Evolutionary conservation across 2,888 invertebrate species (phyloP).

Genomic region (Mallateleia sp.): DNA sequence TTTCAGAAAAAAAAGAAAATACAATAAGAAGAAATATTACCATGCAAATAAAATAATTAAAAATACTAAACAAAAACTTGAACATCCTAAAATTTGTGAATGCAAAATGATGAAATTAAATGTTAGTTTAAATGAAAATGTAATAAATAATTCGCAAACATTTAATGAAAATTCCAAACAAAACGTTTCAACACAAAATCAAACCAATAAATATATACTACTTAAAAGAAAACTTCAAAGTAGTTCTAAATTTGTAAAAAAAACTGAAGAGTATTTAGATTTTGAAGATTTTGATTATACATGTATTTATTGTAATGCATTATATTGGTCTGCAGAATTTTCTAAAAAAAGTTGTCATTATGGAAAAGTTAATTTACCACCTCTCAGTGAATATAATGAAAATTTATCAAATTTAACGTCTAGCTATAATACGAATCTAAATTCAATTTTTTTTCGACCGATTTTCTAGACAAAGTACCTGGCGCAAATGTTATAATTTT

Average conservation of each 20-base stretch:
- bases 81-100: neutral
- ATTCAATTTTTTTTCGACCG: too few species aligned
- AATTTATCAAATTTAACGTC: slow-evolving; percentile 8
- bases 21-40: slow-evolving; percentile 4
- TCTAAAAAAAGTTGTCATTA: slow-evolving; percentile 29
- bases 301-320: slow-evolving; percentile 21
- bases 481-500: too few species aligned
- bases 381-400: slow-evolving; percentile 13
- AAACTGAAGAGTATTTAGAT: too few species aligned
- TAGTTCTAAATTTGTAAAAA: too few species aligned
- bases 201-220: too few species aligned
- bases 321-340: slow-evolving; percentile 16
- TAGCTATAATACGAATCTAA: too few species aligned
- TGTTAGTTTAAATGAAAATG: too few species aligned
- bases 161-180: too few species aligned
- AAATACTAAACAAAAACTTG: neutral
- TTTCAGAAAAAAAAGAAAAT: slow-evolving; percentile 9
- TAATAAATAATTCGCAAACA: too few species aligned
- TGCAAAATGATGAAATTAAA: neutral
- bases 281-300: slow-evolving; percentile 6
- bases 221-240: too few species aligned
- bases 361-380: slow-evolving; percentile 20
- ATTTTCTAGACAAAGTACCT: too few species aligned
- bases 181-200: too few species aligned
- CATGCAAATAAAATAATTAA: neutral